Percentiles rank a stretch among this genome's conserved stretches.
Evolutionary conservation across 2,888 invertebrate genomes (phyloP).

Genomic region (Hemaris fuciformis): DNA sequence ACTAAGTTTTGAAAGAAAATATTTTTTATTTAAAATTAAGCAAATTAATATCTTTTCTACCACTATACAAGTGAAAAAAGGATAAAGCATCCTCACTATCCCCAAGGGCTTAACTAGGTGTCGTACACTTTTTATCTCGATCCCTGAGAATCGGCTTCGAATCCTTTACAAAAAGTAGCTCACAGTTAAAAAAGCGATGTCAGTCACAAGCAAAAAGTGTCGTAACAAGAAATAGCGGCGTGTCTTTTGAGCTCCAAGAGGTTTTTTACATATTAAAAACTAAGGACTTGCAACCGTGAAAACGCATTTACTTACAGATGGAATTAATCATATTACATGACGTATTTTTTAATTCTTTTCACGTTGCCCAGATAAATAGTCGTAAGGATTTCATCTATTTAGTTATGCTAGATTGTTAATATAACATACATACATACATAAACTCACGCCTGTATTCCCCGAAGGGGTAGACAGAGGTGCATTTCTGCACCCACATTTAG

Average conservation of each 20-base stretch:
- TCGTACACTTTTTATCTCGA: background rate
- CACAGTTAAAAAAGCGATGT: conserved; percentile 6
- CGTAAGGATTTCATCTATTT: too few species aligned
- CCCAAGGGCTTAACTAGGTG: conserved; percentile 4
- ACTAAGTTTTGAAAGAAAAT: too few species aligned
- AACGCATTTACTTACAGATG: background rate
- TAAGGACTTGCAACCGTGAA: background rate
- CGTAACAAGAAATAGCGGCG: background rate
- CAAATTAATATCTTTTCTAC: background rate
- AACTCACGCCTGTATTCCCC: too few species aligned
- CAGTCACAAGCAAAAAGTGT: background rate
- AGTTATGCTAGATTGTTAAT: too few species aligned
- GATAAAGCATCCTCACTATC: background rate
- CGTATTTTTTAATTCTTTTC: too few species aligned
- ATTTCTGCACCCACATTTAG: too few species aligned
- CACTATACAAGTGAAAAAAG: background rate
- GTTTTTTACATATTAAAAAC: background rate
- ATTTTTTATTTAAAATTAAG: background rate
- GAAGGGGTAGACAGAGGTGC: too few species aligned
- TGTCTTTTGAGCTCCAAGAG: background rate
- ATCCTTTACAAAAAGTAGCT: background rate
- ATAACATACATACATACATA: too few species aligned
- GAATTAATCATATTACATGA: too few species aligned
- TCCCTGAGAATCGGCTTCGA: background rate
- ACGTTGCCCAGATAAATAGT: too few species aligned